Evolutionary conservation across 2,113 vertebrate species (phyloP).

Genomic region (Mugil cephalus): DNA sequence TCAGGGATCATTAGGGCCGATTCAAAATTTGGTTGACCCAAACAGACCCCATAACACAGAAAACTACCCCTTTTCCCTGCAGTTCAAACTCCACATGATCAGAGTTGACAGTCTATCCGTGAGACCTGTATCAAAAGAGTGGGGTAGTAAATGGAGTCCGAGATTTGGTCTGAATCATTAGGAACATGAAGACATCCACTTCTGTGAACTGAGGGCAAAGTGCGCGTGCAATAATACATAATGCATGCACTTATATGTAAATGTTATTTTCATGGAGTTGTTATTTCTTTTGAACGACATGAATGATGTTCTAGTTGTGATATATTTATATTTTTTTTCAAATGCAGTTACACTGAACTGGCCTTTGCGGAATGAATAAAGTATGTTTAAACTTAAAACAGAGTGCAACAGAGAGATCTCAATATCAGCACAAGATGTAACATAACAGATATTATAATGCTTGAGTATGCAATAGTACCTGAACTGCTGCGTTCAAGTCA

Average conservation of each 20-base stretch:
- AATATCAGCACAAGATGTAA: neutral
- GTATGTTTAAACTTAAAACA: neutral
- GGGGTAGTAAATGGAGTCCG: too few relatives aligned
- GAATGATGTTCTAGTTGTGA: neutral
- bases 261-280: neutral
- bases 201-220: neutral
- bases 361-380: neutral
- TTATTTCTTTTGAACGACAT: neutral
- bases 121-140: too few relatives aligned
- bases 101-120: neutral
- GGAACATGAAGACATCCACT: neutral
- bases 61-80: too few relatives aligned
- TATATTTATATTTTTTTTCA: neutral
- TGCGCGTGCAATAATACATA: neutral
- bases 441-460: neutral
- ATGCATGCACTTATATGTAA: neutral
- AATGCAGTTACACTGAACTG: too few relatives aligned
- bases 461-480: neutral
- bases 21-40: neutral
- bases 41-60: neutral
- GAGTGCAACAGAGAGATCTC: neutral
- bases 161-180: too few relatives aligned
- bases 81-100: neutral
- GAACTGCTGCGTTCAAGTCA: constrained; percentile 9
- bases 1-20: neutral